Conservation (phyloP, 2,113 vertebrate species). For the Charadrius vociferus region DNA sequence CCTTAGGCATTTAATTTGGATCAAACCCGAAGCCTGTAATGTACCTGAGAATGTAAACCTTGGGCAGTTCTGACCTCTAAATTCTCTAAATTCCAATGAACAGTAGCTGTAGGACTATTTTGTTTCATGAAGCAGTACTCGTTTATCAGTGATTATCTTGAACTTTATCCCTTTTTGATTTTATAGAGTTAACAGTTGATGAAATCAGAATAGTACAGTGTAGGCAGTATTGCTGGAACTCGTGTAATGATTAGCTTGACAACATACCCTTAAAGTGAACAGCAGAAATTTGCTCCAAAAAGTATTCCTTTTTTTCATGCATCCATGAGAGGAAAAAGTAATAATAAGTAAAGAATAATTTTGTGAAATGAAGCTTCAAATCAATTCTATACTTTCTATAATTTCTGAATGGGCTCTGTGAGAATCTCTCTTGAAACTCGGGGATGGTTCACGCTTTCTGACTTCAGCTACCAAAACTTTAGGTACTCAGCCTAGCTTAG, state of each 20-base stretch:
- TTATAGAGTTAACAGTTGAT: constrained; percentile 68
- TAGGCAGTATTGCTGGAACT: not conserved
- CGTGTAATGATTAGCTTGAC: constrained; percentile 49
- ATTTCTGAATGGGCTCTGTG: not conserved
- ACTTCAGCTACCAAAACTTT: not conserved
- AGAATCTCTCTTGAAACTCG: not conserved
- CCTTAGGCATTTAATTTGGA: not conserved
- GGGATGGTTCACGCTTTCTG: not conserved
- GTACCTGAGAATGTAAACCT: constrained; percentile 36
- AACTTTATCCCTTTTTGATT: constrained; percentile 71
- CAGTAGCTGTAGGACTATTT: constrained; percentile 57
- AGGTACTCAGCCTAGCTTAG: not conserved
- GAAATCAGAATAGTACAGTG: constrained; percentile 37
- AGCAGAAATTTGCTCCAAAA: not conserved
- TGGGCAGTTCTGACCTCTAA: constrained; percentile 39
- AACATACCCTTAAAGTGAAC: constrained; percentile 27
- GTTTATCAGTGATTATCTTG: constrained; percentile 65
- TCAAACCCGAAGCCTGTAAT: not conserved
- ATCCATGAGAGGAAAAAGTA: not conserved
- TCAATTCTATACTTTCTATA: not conserved
- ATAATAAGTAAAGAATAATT: not conserved
- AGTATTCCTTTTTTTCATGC: not conserved
- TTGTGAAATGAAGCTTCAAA: not conserved
- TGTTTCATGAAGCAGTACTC: constrained; percentile 27
- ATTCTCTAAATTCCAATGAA: constrained; percentile 64